phyloP scores from a whole-genome alignment of 2,797 vertebrate species.

The Xenentodon cancila region DNA sequence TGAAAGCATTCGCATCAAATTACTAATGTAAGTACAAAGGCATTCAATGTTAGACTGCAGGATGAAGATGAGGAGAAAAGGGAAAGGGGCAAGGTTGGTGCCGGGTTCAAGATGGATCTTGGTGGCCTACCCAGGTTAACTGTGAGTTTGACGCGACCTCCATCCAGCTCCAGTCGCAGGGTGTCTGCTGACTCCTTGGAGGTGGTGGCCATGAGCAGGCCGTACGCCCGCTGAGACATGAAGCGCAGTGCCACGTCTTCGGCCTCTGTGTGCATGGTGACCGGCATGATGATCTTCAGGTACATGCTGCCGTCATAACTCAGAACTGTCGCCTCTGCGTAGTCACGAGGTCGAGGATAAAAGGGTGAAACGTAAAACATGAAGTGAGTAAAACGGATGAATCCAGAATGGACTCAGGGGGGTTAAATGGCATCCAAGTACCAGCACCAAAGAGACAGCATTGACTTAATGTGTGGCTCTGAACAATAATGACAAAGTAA shows the following conservation, averaged over 20 bases:
- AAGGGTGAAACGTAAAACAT: not conserved
- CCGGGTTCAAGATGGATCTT: conserved; percentile 5
- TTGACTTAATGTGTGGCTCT: no score
- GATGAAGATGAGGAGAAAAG: conserved; percentile 23
- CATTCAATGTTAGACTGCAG: conserved; percentile 19
- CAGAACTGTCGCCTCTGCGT: conserved; percentile 91
- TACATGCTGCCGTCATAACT: conserved; percentile 98
- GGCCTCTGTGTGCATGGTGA: conserved; percentile 91
- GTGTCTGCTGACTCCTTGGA: conserved; percentile 95
- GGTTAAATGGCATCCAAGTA: no score
- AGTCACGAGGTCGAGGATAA: not conserved
- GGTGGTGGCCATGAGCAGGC: conserved; percentile 94
- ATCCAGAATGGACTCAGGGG: not conserved
- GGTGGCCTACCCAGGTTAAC: conserved; percentile 91
- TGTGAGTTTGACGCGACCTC: conserved; percentile 92
- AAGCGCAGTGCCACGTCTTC: conserved; percentile 94
- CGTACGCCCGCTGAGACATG: conserved; percentile 94
- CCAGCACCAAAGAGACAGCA: no score
- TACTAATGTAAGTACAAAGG: conserved; percentile 7
- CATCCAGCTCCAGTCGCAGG: conserved; percentile 93
- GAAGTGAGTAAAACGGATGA: not conserved
- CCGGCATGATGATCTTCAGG: conserved; percentile 92
- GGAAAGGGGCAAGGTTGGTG: conserved; percentile 16
- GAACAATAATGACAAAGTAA: no score
- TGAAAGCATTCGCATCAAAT: conserved; percentile 24